These are phyloP conservation scores for Brachionus rotundiformis DNA, from an alignment of 1,140 invertebrate species.

Conservation along the genomic window DNA sequence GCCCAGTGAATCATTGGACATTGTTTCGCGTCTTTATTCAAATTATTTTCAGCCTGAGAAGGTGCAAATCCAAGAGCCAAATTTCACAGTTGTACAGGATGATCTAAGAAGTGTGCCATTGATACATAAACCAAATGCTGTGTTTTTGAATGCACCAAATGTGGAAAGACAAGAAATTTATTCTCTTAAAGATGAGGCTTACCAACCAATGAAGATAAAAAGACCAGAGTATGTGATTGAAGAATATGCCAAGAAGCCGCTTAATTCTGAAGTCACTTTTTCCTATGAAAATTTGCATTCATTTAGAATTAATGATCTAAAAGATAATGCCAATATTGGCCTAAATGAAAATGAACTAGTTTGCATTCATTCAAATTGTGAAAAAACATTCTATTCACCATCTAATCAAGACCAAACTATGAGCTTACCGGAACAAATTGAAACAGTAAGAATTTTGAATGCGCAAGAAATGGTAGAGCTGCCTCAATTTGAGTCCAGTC, in stretches of 20 bases:
- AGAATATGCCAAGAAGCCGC: conserved; percentile 24
- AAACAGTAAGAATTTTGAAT: neutral
- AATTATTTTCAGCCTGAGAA: neutral
- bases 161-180: neutral
- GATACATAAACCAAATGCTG: neutral
- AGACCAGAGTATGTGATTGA: conserved; percentile 1
- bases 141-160: neutral
- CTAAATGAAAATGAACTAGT: neutral
- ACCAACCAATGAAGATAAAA: neutral
- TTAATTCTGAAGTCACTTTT: neutral
- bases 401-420: neutral
- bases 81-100: neutral
- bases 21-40: neutral
- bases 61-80: neutral
- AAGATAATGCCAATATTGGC: neutral
- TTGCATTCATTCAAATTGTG: neutral
- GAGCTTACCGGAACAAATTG: neutral
- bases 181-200: neutral
- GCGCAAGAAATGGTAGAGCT: neutral
- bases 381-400: neutral
- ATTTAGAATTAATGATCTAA: neutral
- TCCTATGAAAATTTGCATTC: conserved; percentile 6
- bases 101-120: neutral
- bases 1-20: neutral
- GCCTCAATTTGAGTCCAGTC: neutral